A percentile compares a stretch with the other conserved stretches of the same genome.
Conservation (phyloP, 1,140 invertebrate genomes). For the Drosophila neocordata region DNA sequence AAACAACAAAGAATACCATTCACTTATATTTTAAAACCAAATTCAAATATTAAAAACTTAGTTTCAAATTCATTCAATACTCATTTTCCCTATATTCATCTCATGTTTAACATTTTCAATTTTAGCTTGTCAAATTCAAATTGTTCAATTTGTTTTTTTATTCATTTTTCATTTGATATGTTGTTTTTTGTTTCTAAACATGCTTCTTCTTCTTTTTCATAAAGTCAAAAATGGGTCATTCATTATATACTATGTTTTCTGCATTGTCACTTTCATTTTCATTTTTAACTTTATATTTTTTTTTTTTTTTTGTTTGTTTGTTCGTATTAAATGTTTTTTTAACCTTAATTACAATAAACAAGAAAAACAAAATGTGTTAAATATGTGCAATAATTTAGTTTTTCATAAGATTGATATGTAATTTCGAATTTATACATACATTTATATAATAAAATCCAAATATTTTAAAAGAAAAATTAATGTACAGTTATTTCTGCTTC, state of each 20-base stretch:
- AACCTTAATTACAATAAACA: background rate
- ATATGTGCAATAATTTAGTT: conserved; percentile 59
- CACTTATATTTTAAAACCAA: no score
- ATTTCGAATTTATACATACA: background rate
- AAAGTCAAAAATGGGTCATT: background rate
- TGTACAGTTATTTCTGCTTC: no score
- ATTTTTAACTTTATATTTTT: conserved; percentile 15
- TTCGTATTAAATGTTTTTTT: background rate
- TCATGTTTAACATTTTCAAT: background rate
- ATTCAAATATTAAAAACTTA: no score
- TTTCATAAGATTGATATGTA: conserved; percentile 28
- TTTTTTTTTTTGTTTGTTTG: conserved; percentile 23
- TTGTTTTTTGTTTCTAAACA: conserved; percentile 21
- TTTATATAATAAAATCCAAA: background rate
- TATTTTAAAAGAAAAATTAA: no score
- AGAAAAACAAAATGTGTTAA: conserved; percentile 54
- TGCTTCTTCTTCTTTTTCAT: background rate
- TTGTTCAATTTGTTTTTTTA: background rate
- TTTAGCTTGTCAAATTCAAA: background rate
- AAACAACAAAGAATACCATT: background rate
- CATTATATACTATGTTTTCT: background rate
- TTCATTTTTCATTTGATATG: conserved; percentile 6
- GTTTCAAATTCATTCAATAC: no score
- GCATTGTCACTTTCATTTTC: background rate
- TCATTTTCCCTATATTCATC: no score